These are phyloP conservation scores for Cnemophilus loriae DNA, from an alignment of 2,113 vertebrate species.

Conservation along the genomic window DNA sequence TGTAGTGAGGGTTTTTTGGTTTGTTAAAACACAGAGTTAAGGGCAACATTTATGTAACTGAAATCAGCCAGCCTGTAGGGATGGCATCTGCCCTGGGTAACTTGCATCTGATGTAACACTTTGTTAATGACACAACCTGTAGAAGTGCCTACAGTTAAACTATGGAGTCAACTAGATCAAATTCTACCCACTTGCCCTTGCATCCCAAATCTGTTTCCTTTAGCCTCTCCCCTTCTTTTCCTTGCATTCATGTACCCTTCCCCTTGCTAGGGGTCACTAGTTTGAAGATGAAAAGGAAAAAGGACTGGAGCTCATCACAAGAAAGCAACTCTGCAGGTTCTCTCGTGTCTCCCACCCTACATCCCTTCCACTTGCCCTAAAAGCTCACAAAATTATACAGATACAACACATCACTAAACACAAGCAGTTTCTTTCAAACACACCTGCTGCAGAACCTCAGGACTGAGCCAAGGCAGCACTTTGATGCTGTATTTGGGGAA, in stretches of 20 bases:
- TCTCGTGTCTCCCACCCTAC: rapidly evolving
- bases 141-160: neutral
- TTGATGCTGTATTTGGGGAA: slow-evolving; percentile 95
- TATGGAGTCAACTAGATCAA: neutral
- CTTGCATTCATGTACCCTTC: neutral
- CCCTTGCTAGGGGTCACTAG: neutral
- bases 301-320: neutral
- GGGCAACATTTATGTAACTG: neutral
- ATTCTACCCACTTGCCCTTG: neutral
- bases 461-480: slow-evolving; percentile 96
- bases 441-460: slow-evolving; percentile 96
- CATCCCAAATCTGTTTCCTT: neutral
- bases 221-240: neutral
- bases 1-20: neutral
- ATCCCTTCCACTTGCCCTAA: neutral
- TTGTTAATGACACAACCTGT: neutral
- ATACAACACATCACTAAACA: neutral
- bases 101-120: neutral
- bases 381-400: neutral
- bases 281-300: neutral
- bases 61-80: neutral
- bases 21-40: neutral
- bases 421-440: neutral
- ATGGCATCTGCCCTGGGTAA: neutral
- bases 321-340: neutral